Percentiles rank a stretch among this genome's conserved stretches.
Conservation (phyloP, 2,888 invertebrate species). For the Hedychridium roseum region DNA sequence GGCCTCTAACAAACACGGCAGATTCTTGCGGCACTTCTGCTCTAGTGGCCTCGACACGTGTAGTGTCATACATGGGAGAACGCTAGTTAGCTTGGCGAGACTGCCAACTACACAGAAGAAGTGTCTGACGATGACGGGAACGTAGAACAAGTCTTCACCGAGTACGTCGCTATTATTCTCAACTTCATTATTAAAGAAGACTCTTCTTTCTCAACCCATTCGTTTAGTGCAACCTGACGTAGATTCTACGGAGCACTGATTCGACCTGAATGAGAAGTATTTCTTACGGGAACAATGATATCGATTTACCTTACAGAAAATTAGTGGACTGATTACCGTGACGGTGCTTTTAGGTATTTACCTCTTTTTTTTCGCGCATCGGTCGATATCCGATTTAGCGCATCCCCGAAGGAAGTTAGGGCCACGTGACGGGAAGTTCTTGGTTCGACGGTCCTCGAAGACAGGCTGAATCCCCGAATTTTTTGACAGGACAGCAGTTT, state of each 20-base stretch:
- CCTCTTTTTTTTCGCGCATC: too few relatives aligned
- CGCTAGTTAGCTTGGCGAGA: conserved; percentile 50
- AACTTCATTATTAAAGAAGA: too few relatives aligned
- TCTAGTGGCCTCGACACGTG: conserved; percentile 60
- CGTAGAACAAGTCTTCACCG: conserved; percentile 17
- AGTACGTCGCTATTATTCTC: too few relatives aligned
- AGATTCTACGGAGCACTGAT: too few relatives aligned
- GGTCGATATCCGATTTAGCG: conserved; percentile 3
- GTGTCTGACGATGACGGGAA: conserved; percentile 13
- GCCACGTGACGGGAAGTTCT: conserved; percentile 15
- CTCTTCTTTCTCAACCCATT: too few relatives aligned
- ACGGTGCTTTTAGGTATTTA: too few relatives aligned
- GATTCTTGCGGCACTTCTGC: conserved; percentile 55
- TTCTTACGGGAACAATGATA: too few relatives aligned
- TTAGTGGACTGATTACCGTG: too few relatives aligned
- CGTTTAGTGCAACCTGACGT: background rate
- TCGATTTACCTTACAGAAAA: too few relatives aligned
- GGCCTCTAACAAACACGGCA: conserved; percentile 59
- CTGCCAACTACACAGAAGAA: conserved; percentile 23
- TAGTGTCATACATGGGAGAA: conserved; percentile 62
- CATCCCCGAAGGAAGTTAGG: conserved; percentile 11
- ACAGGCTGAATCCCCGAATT: conserved; percentile 14
- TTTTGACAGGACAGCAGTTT: conserved; percentile 41
- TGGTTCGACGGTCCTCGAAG: conserved; percentile 14
- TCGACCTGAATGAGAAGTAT: too few relatives aligned